Evolutionary conservation across 2,797 vertebrate genomes (phyloP), one percentile per base, ranked within the genome.

Genomic region (Rachycentron canadum): DNA sequence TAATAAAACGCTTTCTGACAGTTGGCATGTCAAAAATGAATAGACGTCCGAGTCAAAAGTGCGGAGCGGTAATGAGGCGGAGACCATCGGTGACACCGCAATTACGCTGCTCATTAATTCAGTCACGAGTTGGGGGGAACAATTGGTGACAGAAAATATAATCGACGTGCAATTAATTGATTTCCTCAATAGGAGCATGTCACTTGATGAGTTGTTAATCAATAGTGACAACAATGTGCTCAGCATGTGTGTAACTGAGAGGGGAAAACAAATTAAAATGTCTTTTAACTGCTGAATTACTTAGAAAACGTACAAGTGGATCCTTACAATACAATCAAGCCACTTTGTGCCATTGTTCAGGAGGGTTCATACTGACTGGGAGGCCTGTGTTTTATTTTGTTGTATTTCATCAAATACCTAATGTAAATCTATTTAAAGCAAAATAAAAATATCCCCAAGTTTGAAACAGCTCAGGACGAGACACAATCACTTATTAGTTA

Each of bases 31-130:
- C 80, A 81, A 78, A 85, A 73, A 85, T 83, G 70, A 86, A 89
- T 84, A 79, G 73, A 75, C 40, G 60, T 57, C 38, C 73, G 86
- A 82, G 89, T 85, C 82, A 87, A 90, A 91, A 85, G 81, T 85
- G 72, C 73, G 5, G 76, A 45, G 74, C 62, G 67, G 40, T 78
- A 86, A 90, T 83, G 88, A 89, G 76, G 67, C 47, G 11, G 34
- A 62, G 73, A 55, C 76, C 72, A 52, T 79, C 61, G 52, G 73
- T 88, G 82, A 88, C 84, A 84, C 82, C 53, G 72, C 84, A 86
- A 82, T 88, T 86, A 88, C 19, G 3, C 76, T 85, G 72, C 70
- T 91, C 69, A 90, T 89, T 91, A 85, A 88, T 88, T 91, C 74
- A 78, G 78, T 70, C 79, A 78, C 79, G 82, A 78, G 80, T 67